A percentile compares a stretch with the other conserved stretches of the same genome.
Evolutionary conservation across 2,888 invertebrate species (phyloP).

Genomic region (Osmoderma eremita): DNA sequence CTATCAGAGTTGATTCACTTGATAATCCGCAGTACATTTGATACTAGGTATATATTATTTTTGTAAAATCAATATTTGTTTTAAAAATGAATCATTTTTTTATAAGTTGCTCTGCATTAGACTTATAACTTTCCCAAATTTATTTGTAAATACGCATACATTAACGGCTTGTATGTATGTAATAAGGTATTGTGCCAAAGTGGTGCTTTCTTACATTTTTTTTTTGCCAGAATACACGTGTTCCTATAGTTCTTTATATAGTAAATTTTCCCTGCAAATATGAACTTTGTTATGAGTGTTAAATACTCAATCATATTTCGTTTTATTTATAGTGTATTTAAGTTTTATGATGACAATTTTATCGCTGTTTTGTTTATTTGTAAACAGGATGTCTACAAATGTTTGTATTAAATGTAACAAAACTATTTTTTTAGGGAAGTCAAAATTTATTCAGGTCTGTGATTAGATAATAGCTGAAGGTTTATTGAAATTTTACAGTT

Average conservation of each 20-base stretch:
- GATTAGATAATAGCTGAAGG: slow-evolving; percentile 6
- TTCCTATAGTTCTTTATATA: slow-evolving; percentile 15
- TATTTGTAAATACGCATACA: neutral
- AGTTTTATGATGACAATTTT: slow-evolving; percentile 32
- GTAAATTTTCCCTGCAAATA: slow-evolving; percentile 30
- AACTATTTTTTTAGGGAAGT: slow-evolving; percentile 8
- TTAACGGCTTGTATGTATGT: slow-evolving; percentile 7
- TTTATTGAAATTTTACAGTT: no score
- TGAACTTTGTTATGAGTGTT: slow-evolving; percentile 33
- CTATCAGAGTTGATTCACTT: neutral
- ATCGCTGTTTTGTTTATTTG: slow-evolving; percentile 10
- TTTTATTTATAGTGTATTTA: slow-evolving; percentile 22
- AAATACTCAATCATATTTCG: slow-evolving; percentile 22
- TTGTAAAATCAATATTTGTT: neutral
- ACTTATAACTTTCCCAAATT: neutral
- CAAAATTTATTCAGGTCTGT: slow-evolving; percentile 10
- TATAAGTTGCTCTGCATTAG: slow-evolving; percentile 8
- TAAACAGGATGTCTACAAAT: slow-evolving; percentile 30
- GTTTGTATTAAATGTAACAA: slow-evolving; percentile 4
- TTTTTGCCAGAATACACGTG: slow-evolving; percentile 1
- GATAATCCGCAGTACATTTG: neutral
- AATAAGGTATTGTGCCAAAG: slow-evolving; percentile 32
- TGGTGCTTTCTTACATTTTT: slow-evolving; percentile 23
- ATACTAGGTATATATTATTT: slow-evolving; percentile 1
- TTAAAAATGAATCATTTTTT: neutral